phyloP scores from a whole-genome alignment of 2,888 invertebrate genomes.

The Nebria brevicollis region DNA sequence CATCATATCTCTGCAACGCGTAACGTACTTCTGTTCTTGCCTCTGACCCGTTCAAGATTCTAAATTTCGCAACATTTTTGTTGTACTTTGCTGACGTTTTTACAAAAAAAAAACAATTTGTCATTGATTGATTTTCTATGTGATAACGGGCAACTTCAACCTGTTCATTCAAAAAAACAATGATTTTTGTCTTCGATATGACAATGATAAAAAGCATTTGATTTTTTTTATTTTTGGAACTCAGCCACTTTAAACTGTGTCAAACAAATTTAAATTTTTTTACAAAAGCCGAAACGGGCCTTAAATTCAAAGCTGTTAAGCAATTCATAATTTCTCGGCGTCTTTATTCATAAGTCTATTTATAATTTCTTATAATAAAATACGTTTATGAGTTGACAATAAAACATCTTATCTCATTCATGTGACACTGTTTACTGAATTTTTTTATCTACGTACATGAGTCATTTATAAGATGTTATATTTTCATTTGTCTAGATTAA shows the following conservation, averaged over 20 bases:
- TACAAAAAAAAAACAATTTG: neutral
- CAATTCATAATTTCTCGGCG: neutral
- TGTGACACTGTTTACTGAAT: neutral
- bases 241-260: neutral
- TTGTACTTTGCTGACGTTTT: neutral
- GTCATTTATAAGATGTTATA: neutral
- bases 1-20: neutral
- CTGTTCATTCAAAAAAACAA: neutral
- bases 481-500: neutral
- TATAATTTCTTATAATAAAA: neutral
- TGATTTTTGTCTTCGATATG: neutral
- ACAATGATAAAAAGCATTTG: neutral
- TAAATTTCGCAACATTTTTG: neutral
- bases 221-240: neutral
- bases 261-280: neutral
- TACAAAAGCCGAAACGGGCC: neutral
- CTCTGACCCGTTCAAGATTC: neutral
- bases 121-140: conserved; percentile 1
- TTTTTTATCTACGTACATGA: neutral
- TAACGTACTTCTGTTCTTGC: neutral
- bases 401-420: neutral
- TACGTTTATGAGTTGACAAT: neutral
- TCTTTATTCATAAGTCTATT: neutral
- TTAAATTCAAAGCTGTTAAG: neutral
- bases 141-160: neutral